Percentiles rank a stretch among this genome's conserved stretches.
Evolutionary conservation across 2,113 vertebrate genomes (phyloP).

Genomic region (Myotis davidii): DNA sequence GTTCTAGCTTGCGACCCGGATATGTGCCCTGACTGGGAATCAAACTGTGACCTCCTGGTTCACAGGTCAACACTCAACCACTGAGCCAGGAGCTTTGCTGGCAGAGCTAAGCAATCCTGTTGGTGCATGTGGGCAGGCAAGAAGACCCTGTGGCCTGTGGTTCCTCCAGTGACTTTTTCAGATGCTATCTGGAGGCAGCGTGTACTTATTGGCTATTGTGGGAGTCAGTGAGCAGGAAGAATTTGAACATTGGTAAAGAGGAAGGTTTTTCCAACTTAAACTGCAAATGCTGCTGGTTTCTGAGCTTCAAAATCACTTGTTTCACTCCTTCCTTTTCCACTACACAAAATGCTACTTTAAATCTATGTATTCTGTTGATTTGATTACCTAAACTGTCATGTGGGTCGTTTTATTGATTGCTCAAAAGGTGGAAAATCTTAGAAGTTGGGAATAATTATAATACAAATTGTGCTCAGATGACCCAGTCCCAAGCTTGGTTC

Average conservation of each 20-base stretch:
- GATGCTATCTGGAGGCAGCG: neutral
- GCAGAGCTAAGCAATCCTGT: conserved; percentile 22
- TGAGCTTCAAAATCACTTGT: neutral
- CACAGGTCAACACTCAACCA: no score
- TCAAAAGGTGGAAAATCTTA: conserved; percentile 36
- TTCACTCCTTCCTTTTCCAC: conserved; percentile 5
- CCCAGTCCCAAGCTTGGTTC: neutral
- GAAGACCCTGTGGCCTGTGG: neutral
- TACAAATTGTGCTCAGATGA: conserved; percentile 9
- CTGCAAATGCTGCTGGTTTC: neutral
- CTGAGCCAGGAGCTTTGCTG: neutral
- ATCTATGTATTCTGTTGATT: conserved; percentile 8
- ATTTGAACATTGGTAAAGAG: neutral
- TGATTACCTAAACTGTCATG: neutral
- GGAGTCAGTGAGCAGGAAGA: neutral
- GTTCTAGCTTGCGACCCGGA: no score
- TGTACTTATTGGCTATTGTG: neutral
- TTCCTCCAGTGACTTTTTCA: neutral
- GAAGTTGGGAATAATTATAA: conserved; percentile 12
- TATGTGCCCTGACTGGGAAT: no score
- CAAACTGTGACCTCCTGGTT: no score
- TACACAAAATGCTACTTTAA: conserved; percentile 36
- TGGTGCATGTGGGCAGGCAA: neutral
- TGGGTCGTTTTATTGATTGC: conserved; percentile 42
- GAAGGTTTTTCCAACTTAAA: neutral